Percentiles rank a stretch among this genome's conserved stretches.
Conservation (phyloP, 2,888 invertebrate genomes). For the Aphidius colemani region DNA sequence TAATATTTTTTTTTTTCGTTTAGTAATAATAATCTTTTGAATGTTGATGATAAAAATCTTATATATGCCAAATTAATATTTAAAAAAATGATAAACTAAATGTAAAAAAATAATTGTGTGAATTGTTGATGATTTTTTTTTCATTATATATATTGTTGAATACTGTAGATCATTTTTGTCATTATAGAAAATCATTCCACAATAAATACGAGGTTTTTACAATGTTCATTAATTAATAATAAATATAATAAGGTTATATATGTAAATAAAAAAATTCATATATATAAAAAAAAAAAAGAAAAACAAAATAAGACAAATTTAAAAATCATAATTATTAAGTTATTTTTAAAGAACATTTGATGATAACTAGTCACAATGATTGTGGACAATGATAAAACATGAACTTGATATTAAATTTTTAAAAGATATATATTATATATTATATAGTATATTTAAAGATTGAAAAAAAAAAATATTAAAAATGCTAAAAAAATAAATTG, state of each 20-base stretch:
- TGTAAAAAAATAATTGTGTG: conserved; percentile 34
- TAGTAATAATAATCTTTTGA: too few species aligned
- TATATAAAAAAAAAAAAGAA: too few species aligned
- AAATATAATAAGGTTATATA: too few species aligned
- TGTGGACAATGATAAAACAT: conserved; percentile 41
- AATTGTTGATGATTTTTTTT: too few species aligned
- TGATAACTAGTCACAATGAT: conserved; percentile 39
- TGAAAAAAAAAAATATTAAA: neutral
- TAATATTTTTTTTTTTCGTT: neutral
- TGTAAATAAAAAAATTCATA: too few species aligned
- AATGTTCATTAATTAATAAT: too few species aligned
- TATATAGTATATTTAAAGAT: neutral
- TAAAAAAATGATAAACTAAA: conserved; percentile 33
- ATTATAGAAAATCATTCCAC: too few species aligned
- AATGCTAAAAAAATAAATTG: neutral
- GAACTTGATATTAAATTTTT: conserved; percentile 31
- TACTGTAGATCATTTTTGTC: too few species aligned
- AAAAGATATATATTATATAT: conserved; percentile 12
- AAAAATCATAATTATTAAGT: conserved; percentile 40
- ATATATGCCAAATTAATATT: conserved; percentile 30
- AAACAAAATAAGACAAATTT: too few species aligned
- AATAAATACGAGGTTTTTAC: too few species aligned
- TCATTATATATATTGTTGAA: too few species aligned
- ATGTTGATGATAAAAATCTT: too few species aligned
- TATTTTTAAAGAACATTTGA: conserved; percentile 52